Evolutionary conservation across 2,113 vertebrate species (phyloP), one percentile per base, ranked within the genome.

Genomic region (Miniopterus natalensis): DNA sequence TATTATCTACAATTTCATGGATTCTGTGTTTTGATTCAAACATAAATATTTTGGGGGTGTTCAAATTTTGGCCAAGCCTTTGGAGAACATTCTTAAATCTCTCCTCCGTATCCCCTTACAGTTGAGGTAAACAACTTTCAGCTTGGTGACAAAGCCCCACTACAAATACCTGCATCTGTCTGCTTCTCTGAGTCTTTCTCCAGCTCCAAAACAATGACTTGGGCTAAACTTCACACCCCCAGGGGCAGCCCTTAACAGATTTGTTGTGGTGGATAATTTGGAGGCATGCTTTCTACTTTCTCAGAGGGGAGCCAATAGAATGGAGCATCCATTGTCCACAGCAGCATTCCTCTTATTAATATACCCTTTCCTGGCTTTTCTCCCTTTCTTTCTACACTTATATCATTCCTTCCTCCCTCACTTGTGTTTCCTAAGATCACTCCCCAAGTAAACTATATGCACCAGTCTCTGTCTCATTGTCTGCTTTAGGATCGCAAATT

Each of bases 11-110:
- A 66, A 66, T 77, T 51, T 81, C 18, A n/a, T 78, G 20, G 21
- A 65, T 3, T 65, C 31, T 83, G 40, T 63, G 40, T 88, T 94
- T 96, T 85, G 5, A 71, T 84, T 17, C 13, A 89, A 75, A 84
- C 7, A 6, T 29, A 90, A 87, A 31, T 90, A 49, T 77, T 66
- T 77, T 13, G 36, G 14, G 2, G 1, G 11, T 8, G 47, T 25
- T 87, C 17, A 78, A 63, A 53, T 87, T 63, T 20, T 59, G 12
- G 4, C 53, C 53, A 47, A 57, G 86, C 1, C 0, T 91, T 73
- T 89, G 53, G 5, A 80, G 25, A 92, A 92, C 45, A 81, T 31
- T 84, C 42, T 94, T 75, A 45, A 85, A 45, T 36, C 1, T 55
- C 23, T 84, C 47, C 9, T 89, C 14, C 5, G 8, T 63, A n/a